Evolutionary conservation across 37 sponge, comb jelly and placozoan species (phyloP).

Genomic region (Halisarca cf. caerulea): DNA sequence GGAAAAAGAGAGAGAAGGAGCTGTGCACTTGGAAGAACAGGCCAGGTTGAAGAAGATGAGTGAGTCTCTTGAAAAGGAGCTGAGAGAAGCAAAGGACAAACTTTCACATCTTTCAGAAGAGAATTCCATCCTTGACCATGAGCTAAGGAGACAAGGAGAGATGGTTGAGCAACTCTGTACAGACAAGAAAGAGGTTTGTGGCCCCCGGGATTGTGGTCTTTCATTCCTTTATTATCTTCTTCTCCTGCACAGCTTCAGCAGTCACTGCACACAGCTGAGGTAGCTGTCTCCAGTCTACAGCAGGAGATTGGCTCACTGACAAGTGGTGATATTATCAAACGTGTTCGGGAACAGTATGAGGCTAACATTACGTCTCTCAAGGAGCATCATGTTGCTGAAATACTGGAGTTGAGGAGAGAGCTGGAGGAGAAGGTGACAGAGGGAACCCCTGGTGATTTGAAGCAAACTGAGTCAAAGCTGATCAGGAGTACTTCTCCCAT

Average conservation of each 20-base stretch:
- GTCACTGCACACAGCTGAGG: not conserved
- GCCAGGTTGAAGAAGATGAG: not conserved
- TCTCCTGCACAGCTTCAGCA: not conserved
- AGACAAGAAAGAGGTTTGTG: not conserved
- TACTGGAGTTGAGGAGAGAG: not conserved
- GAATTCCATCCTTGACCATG: not conserved
- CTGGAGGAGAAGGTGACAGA: constrained; percentile 1
- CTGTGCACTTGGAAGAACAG: not conserved
- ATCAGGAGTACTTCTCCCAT: not conserved
- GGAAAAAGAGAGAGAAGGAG: too few relatives aligned
- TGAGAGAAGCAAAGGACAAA: not conserved
- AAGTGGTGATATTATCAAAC: not conserved
- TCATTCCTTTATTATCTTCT: not conserved
- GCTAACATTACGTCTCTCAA: not conserved
- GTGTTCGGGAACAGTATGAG: not conserved
- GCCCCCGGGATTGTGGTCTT: not conserved
- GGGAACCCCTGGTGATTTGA: not conserved
- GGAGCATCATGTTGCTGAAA: not conserved
- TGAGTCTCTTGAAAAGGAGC: not conserved
- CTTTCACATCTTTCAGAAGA: not conserved
- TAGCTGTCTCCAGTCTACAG: not conserved
- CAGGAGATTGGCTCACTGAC: not conserved
- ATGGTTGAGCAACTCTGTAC: too few relatives aligned
- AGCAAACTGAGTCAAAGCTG: not conserved
- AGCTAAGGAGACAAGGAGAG: not conserved